Evolutionary conservation across 2,113 vertebrate species (phyloP).

Genomic region (Ammodytes dubius): DNA sequence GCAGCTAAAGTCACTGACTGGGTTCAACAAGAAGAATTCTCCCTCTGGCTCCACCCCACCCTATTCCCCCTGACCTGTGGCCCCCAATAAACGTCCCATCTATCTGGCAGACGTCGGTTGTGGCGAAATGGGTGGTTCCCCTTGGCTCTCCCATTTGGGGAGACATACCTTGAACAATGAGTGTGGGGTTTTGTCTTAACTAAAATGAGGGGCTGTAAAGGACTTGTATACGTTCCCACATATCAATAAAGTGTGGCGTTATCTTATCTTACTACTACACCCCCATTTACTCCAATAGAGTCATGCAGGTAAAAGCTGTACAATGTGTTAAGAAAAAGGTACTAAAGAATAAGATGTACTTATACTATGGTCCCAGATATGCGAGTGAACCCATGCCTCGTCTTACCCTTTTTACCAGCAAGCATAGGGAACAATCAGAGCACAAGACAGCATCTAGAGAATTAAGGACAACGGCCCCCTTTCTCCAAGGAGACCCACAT

Average conservation of each 20-base stretch:
- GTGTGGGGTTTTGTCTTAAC: constrained; percentile 37
- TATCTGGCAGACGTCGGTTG: constrained; percentile 71
- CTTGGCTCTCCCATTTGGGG: constrained; percentile 40
- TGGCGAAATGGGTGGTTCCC: constrained; percentile 62
- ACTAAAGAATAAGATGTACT: not conserved
- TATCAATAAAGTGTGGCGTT: constrained; percentile 13
- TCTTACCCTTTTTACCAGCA: constrained; percentile 26
- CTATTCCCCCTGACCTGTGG: constrained; percentile 67
- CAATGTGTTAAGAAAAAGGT: not conserved
- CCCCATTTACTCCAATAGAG: constrained; percentile 23
- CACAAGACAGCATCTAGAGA: constrained; percentile 58
- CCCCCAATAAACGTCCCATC: constrained; percentile 80
- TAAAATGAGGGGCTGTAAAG: constrained; percentile 46
- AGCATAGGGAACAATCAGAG: constrained; percentile 50
- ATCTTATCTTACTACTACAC: constrained; percentile 25
- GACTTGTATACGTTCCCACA: not conserved
- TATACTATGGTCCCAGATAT: not conserved
- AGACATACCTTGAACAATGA: constrained; percentile 41
- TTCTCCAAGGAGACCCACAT: constrained; percentile 77
- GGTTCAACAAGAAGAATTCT: constrained; percentile 76
- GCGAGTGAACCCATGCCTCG: not conserved
- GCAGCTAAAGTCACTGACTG: constrained; percentile 43
- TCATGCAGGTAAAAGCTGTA: constrained; percentile 8
- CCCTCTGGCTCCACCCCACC: constrained; percentile 72
- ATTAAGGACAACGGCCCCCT: constrained; percentile 76